These are phyloP conservation scores for Nymphalis c-album DNA, from an alignment of 2,888 invertebrate species.

Conservation along the genomic window DNA sequence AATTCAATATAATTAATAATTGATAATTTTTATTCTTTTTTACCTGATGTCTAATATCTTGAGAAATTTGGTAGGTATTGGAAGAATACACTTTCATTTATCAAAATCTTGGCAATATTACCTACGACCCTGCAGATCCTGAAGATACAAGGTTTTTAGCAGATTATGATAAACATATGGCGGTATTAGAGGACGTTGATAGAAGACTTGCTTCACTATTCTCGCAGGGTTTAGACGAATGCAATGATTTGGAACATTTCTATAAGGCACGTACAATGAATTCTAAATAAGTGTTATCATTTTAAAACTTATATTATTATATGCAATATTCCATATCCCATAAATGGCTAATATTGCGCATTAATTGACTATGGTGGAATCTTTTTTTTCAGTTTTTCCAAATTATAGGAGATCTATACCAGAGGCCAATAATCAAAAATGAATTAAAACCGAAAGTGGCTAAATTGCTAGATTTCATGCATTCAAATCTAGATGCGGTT, in stretches of 20 bases:
- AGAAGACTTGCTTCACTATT: constrained; percentile 89
- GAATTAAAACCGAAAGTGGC: constrained; percentile 86
- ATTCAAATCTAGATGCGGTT: constrained; percentile 83
- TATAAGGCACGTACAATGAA: constrained; percentile 58
- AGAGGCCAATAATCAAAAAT: constrained; percentile 86
- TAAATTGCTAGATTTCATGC: constrained; percentile 84
- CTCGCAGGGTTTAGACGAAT: constrained; percentile 90
- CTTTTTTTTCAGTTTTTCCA: constrained; percentile 82
- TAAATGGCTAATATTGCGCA: too few relatives aligned
- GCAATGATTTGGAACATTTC: constrained; percentile 74
- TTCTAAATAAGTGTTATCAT: background rate
- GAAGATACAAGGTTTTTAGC: constrained; percentile 84
- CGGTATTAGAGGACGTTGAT: constrained; percentile 86
- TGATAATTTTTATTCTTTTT: too few relatives aligned
- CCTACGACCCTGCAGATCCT: constrained; percentile 89
- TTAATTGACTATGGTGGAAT: background rate
- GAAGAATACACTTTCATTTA: constrained; percentile 66
- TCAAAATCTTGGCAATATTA: constrained; percentile 74
- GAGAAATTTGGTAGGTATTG: constrained; percentile 51
- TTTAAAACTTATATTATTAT: too few relatives aligned
- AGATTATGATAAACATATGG: constrained; percentile 84
- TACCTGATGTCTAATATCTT: too few relatives aligned
- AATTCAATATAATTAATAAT: too few relatives aligned
- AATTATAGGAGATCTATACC: constrained; percentile 87
- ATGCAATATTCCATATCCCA: too few relatives aligned